These are phyloP conservation scores for Napeogenes sylphis DNA, from an alignment of 2,888 invertebrate genomes.

Conservation along the genomic window DNA sequence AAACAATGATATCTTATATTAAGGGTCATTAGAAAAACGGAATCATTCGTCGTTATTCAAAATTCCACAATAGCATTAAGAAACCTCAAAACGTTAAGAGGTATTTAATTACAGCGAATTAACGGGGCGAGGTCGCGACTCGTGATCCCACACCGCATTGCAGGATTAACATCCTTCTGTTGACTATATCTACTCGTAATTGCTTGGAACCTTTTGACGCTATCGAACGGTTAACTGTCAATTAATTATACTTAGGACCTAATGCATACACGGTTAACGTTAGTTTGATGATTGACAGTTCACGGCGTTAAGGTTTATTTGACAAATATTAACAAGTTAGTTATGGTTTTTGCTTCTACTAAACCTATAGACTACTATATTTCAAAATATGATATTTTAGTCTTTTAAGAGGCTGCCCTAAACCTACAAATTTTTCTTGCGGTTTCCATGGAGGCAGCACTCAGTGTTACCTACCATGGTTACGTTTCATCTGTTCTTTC, in stretches of 20 bases:
- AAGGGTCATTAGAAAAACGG: not conserved
- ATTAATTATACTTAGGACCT: not conserved
- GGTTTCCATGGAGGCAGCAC: too few relatives aligned
- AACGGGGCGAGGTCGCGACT: conserved; percentile 10
- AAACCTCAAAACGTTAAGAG: conserved; percentile 6
- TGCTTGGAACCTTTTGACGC: conserved; percentile 14
- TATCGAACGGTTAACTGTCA: conserved; percentile 13
- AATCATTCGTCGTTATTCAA: not conserved
- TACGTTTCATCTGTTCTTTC: too few relatives aligned
- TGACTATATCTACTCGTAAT: conserved; percentile 14
- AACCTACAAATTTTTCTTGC: too few relatives aligned
- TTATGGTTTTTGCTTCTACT: too few relatives aligned
- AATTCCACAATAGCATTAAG: conserved; percentile 3
- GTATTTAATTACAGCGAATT: conserved; percentile 4
- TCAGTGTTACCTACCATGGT: too few relatives aligned
- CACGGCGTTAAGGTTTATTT: too few relatives aligned
- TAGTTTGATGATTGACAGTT: not conserved
- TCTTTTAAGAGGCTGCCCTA: too few relatives aligned
- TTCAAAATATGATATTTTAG: too few relatives aligned
- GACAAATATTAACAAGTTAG: too few relatives aligned
- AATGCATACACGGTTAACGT: not conserved
- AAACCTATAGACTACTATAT: too few relatives aligned
- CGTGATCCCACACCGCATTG: conserved; percentile 17
- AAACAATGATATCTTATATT: not conserved
- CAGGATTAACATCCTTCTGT: conserved; percentile 14